These are phyloP conservation scores for Sebastes ruberrimus DNA, from an alignment of 2,797 vertebrate species.

Conservation along the genomic window DNA sequence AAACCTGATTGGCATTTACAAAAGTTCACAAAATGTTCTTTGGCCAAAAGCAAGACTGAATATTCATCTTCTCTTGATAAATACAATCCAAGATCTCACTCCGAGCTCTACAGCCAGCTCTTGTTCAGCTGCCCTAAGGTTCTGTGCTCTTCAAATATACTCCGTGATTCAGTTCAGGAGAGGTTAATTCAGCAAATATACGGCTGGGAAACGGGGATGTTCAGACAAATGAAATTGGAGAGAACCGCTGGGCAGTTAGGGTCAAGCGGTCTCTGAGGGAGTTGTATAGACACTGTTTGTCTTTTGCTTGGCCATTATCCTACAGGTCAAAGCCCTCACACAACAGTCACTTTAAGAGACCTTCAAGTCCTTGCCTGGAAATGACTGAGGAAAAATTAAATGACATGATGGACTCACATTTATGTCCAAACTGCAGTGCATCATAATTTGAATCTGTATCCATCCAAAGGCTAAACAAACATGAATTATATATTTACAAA, in stretches of 20 bases:
- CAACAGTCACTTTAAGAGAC: background rate
- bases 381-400: background rate
- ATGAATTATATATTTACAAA: background rate
- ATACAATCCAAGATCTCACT: background rate
- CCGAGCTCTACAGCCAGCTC: background rate
- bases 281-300: background rate
- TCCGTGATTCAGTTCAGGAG: conserved; percentile 26
- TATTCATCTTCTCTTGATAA: background rate
- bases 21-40: background rate
- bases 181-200: conserved; percentile 36
- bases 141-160: conserved; percentile 6
- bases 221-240: conserved; percentile 8
- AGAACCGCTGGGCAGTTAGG: background rate
- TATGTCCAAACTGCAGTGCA: background rate
- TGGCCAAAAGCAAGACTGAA: background rate
- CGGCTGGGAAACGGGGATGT: background rate
- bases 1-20: background rate
- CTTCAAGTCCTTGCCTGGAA: background rate
- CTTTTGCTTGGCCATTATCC: background rate
- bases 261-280: conserved; percentile 14
- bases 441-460: background rate
- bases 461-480: background rate
- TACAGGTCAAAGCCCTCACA: background rate
- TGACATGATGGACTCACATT: background rate
- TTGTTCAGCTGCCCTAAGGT: conserved; percentile 2